Conservation (phyloP, 37 sponge, comb jelly and placozoan species). For the Amphimedon queenslandica region DNA sequence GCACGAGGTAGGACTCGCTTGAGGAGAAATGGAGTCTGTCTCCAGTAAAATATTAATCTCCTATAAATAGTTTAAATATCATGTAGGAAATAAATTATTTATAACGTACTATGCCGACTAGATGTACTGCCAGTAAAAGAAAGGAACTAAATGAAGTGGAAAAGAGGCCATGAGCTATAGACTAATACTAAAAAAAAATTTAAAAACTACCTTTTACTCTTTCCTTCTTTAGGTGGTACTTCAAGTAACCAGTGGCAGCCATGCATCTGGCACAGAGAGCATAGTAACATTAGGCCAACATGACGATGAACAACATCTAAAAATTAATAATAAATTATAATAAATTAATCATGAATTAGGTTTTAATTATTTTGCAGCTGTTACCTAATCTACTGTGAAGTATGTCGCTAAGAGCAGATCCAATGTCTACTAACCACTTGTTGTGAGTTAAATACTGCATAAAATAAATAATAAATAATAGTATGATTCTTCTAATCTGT, state of each 20-base stretch:
- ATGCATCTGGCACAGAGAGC: background rate
- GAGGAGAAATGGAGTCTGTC: slow-evolving; percentile 6
- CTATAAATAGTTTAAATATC: background rate
- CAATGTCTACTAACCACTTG: slow-evolving; percentile 43
- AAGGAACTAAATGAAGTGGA: background rate
- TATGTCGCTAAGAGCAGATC: slow-evolving; percentile 48
- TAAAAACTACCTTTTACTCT: background rate
- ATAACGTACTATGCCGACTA: background rate
- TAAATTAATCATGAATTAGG: background rate
- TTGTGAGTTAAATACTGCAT: no score
- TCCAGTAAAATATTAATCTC: slow-evolving; percentile 26
- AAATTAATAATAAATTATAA: background rate
- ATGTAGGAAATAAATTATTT: background rate
- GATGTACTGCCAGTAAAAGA: background rate
- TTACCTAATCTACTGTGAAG: slow-evolving; percentile 45
- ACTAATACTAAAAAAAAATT: background rate
- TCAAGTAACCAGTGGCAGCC: background rate
- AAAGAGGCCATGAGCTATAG: background rate
- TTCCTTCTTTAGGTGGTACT: background rate
- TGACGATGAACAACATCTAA: background rate
- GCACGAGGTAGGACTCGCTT: no score
- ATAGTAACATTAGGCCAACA: background rate
- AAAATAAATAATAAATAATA: no score
- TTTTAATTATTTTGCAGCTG: background rate
- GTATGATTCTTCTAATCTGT: no score